Evolutionary conservation across 2,797 vertebrate genomes (phyloP).

Genomic region (Malacoraja senta): DNA sequence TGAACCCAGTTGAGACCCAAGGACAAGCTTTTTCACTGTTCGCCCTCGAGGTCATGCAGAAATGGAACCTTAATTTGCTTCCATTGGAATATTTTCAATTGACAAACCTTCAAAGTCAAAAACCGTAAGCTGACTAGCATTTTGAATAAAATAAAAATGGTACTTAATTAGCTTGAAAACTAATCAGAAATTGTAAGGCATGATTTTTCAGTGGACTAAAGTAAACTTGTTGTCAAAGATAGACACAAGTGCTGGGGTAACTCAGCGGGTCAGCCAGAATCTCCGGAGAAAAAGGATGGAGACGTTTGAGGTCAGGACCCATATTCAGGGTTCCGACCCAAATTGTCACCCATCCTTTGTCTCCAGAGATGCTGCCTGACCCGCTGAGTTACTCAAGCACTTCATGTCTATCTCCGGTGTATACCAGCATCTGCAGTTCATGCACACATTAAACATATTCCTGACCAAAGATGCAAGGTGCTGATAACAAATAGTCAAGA

Average conservation of each 20-base stretch:
- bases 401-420: too few relatives aligned
- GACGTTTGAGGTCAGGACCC: too few relatives aligned
- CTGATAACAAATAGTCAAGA: not conserved
- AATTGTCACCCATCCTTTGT: too few relatives aligned
- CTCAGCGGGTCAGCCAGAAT: too few relatives aligned
- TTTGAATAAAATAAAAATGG: not conserved
- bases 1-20: not conserved
- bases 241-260: too few relatives aligned
- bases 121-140: not conserved
- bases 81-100: not conserved
- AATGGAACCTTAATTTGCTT: not conserved
- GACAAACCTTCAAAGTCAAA: not conserved
- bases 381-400: too few relatives aligned
- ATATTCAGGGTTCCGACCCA: too few relatives aligned
- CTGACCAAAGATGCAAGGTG: not conserved
- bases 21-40: not conserved
- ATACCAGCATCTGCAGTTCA: too few relatives aligned
- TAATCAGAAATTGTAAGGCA: not conserved
- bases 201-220: not conserved
- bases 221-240: not conserved
- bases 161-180: not conserved
- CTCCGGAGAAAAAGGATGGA: too few relatives aligned
- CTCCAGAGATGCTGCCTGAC: too few relatives aligned
- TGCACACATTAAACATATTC: not conserved
- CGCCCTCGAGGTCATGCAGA: not conserved